Percentiles rank a stretch among this genome's conserved stretches.
Evolutionary conservation across 2,888 invertebrate species (phyloP).

Genomic region (Latheticus oryzae): DNA sequence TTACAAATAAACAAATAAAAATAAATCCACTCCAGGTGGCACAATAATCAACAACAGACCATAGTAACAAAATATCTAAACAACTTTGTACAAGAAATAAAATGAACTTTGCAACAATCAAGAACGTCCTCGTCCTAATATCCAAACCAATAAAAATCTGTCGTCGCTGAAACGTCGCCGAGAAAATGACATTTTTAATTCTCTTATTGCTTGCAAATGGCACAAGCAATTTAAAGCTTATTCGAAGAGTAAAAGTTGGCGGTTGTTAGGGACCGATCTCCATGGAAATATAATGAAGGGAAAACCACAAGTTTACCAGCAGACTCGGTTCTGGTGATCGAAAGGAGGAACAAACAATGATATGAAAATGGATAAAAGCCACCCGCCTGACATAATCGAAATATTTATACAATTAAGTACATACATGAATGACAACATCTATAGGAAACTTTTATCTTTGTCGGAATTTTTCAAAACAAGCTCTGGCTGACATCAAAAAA

Average conservation of each 20-base stretch:
- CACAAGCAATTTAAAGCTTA: slow-evolving; percentile 43
- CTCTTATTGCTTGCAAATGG: slow-evolving; percentile 44
- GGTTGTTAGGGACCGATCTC: slow-evolving; percentile 45
- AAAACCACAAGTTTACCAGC: slow-evolving; percentile 32
- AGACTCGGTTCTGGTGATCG: slow-evolving; percentile 3
- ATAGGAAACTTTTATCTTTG: too few relatives aligned
- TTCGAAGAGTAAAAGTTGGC: slow-evolving; percentile 44
- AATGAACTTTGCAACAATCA: not conserved
- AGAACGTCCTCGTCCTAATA: slow-evolving; percentile 25
- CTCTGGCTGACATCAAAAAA: too few relatives aligned
- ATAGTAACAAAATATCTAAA: too few relatives aligned
- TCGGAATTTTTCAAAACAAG: too few relatives aligned
- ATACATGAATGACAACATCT: too few relatives aligned
- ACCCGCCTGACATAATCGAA: not conserved
- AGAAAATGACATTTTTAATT: slow-evolving; percentile 42
- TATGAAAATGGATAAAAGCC: slow-evolving; percentile 11
- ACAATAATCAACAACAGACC: too few relatives aligned
- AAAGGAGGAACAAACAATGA: slow-evolving; percentile 13
- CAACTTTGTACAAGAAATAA: too few relatives aligned
- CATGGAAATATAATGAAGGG: slow-evolving; percentile 43
- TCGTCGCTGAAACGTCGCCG: slow-evolving; percentile 12
- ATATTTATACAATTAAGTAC: too few relatives aligned
- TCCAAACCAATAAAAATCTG: slow-evolving; percentile 27
- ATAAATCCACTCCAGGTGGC: too few relatives aligned
- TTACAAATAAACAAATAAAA: too few relatives aligned